Base-by-base conservation (phyloP, 2,797 vertebrate species). In the Heteromormyrus szaboi region DNA sequence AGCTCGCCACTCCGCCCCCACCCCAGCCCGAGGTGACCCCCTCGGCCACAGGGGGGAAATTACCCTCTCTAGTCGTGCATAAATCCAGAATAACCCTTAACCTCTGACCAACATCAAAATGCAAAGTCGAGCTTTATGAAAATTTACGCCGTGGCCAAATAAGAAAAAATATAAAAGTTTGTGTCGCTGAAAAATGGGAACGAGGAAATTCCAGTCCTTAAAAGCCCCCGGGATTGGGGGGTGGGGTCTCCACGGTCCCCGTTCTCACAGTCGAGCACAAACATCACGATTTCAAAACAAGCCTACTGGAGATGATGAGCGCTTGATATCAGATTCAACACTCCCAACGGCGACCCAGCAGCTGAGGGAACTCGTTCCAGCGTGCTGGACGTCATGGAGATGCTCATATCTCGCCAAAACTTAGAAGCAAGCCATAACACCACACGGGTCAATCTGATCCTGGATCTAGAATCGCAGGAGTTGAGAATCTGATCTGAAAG, bases 191-290 rank as follows among this genome's bases (percentile, higher is more conserved):
- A 53, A 88, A 41, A 44, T n/a, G 4, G 29, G 17, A 12, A 51
- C 4, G 37, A 76, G 62, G 65, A 79, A 79, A 53, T 88, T 88
- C 48, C 68, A 54, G 53, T 22, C 41, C 17, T 25, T 37, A 53
- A 19, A 46, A 54, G 33, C 87, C 87, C 87, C 19, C 54, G 88
- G 51, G 88, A 88, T 85, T 50, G 3, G 48, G 11, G 22, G 72
- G 50, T 12, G 2, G 0, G 12, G 29, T 19, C 68, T 76, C 14
- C 4, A 79, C 72, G 2, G 25, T 37, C 11, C 65, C 65, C 29
- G 65, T 68, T 68, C 65, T 68, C 65, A 68, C 65, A 68, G 65
- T 33, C 25, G 17, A 33, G 29, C 72, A 79, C 72, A 79, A 44
- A 41, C 72, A 79, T 44, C 72, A 79, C 72, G 3, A 44, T 79